phyloP scores from a whole-genome alignment of 2,888 invertebrate genomes.

The Rapana venosa region DNA sequence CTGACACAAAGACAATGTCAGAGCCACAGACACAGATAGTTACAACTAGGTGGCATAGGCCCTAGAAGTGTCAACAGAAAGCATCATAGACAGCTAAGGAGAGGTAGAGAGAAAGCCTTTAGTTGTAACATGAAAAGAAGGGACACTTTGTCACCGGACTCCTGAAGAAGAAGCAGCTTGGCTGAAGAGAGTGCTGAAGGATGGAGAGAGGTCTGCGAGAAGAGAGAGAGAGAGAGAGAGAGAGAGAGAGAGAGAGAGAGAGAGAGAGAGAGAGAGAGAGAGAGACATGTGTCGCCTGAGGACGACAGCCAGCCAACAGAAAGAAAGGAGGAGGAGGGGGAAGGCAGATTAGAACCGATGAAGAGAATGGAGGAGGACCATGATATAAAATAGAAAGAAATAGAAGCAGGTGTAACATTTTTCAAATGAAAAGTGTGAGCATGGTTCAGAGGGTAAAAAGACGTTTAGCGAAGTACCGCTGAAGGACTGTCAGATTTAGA shows the following conservation, averaged over 20 bases:
- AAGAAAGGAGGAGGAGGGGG: neutral
- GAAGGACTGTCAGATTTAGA: no score
- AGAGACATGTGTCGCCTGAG: neutral
- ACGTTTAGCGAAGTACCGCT: no score
- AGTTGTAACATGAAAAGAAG: slow-evolving; percentile 9
- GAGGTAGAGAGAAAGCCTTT: neutral
- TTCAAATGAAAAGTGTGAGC: neutral
- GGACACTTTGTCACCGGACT: slow-evolving; percentile 19
- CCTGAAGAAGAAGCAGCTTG: neutral
- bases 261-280: neutral
- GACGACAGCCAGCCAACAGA: neutral
- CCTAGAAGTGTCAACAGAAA: neutral
- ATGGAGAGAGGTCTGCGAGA: slow-evolving; percentile 8
- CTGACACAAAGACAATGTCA: neutral
- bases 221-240: slow-evolving; percentile 13
- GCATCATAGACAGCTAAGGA: neutral
- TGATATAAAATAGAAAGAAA: no score
- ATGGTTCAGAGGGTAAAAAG: neutral
- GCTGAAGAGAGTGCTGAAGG: neutral
- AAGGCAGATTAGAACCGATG: neutral
- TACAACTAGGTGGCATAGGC: neutral
- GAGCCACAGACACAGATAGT: neutral
- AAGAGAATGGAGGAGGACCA: neutral
- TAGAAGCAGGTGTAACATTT: no score
- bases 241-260: neutral